phyloP scores from a whole-genome alignment of 2,797 vertebrate genomes.

The Hemitrygon akajei region DNA sequence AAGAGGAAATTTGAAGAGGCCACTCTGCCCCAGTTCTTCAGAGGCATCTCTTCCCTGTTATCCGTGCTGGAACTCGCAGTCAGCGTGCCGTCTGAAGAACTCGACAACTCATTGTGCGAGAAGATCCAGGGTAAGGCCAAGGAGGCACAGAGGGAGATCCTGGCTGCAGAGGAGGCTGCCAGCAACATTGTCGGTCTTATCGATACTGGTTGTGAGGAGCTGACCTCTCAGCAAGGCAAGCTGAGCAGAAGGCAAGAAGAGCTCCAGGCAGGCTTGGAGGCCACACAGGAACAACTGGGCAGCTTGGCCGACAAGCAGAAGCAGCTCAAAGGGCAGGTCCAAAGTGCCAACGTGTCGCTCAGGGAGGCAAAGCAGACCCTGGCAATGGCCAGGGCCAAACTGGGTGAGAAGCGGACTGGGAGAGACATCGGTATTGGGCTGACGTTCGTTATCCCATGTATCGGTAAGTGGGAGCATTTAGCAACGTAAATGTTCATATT shows the following conservation, averaged over 20 bases:
- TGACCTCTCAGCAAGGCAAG: not conserved
- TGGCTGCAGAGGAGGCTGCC: not conserved
- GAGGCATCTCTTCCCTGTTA: not conserved
- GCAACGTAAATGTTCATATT: not conserved
- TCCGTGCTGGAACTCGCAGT: not conserved
- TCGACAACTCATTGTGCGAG: not conserved
- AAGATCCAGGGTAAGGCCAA: not conserved
- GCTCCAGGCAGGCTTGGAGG: not conserved
- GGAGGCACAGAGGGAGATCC: no score
- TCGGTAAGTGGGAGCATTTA: conserved; percentile 3
- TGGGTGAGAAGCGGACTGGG: conserved; percentile 1
- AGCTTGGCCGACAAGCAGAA: not conserved
- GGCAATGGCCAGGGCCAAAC: not conserved
- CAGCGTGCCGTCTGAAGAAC: not conserved
- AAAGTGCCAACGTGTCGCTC: not conserved
- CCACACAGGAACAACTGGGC: not conserved
- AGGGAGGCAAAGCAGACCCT: not conserved
- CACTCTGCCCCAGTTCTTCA: not conserved
- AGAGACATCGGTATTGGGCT: conserved; percentile 23
- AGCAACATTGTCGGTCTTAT: not conserved
- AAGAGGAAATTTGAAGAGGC: not conserved
- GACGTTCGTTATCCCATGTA: conserved; percentile 6
- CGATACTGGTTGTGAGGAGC: not conserved
- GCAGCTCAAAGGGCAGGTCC: not conserved
- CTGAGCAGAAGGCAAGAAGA: not conserved